A percentile compares a stretch with the other conserved stretches of the same genome.
phyloP scores from a whole-genome alignment of 1,140 invertebrate genomes.

The Archivesica marissinica region DNA sequence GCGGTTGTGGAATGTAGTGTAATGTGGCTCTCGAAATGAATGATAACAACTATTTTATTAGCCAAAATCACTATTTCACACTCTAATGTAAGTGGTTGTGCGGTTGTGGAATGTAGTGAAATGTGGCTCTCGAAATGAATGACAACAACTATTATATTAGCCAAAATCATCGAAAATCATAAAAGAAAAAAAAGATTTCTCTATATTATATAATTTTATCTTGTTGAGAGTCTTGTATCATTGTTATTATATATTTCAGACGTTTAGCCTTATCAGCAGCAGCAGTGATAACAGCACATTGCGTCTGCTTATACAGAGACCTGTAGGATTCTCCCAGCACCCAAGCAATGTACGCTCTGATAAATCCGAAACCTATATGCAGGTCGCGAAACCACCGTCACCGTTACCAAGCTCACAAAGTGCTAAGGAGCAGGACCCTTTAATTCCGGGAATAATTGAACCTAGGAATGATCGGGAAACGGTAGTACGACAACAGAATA shows the following conservation, averaged over 20 bases:
- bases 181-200: no score
- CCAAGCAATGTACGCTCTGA: constrained; percentile 1
- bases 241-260: constrained; percentile 11
- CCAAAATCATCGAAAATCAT: no score
- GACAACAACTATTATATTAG: no score
- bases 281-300: background rate
- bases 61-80: no score
- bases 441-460: constrained; percentile 55
- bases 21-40: no score
- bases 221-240: background rate
- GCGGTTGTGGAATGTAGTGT: no score
- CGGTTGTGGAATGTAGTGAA: no score
- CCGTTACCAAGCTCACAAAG: background rate
- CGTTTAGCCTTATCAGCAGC: constrained; percentile 17
- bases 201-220: no score
- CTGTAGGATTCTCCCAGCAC: constrained; percentile 52
- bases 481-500: constrained; percentile 16
- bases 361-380: constrained; percentile 22
- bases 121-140: no score
- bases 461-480: background rate
- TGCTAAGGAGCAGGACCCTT: constrained; percentile 6
- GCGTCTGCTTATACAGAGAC: constrained; percentile 54
- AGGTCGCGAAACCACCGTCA: background rate
- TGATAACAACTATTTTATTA: no score
- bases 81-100: no score